Percentiles rank a stretch among this genome's conserved stretches.
Conservation (phyloP, 2,113 vertebrate genomes). For the Tonatia bakeri region DNA sequence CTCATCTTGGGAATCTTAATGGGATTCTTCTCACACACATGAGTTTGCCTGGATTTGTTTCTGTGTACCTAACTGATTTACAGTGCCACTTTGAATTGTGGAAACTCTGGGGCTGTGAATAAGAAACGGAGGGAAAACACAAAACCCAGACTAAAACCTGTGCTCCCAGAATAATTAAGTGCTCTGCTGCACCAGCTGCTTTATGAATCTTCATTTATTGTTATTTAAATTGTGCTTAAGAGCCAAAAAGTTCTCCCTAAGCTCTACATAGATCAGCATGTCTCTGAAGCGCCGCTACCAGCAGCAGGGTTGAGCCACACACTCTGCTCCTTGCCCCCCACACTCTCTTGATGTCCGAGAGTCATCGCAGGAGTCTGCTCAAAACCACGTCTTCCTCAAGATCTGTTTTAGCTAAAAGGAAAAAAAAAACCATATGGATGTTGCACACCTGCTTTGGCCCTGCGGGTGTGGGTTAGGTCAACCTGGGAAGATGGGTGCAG, state of each 20-base stretch:
- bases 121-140: not conserved
- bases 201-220: not conserved
- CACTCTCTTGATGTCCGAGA: not conserved
- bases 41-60: slow-evolving; percentile 8
- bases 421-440: not conserved
- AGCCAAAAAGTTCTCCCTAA: not conserved
- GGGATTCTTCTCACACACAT: not conserved
- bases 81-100: not conserved
- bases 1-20: not conserved
- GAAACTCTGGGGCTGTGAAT: not conserved
- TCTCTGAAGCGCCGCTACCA: not conserved
- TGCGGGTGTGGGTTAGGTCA: not conserved
- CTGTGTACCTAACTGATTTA: slow-evolving; percentile 5
- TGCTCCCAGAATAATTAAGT: not conserved
- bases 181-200: not conserved
- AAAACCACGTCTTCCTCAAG: not conserved
- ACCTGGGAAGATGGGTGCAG: not conserved
- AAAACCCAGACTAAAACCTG: not conserved
- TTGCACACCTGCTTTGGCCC: not conserved
- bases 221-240: slow-evolving; percentile 49
- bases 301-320: not conserved
- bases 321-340: too few relatives aligned
- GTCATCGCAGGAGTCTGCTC: not conserved
- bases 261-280: not conserved
- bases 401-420: not conserved